A percentile compares a stretch with the other conserved stretches of the same genome.
Evolutionary conservation across 2,113 vertebrate genomes (phyloP).

Genomic region (Plecotus auritus): DNA sequence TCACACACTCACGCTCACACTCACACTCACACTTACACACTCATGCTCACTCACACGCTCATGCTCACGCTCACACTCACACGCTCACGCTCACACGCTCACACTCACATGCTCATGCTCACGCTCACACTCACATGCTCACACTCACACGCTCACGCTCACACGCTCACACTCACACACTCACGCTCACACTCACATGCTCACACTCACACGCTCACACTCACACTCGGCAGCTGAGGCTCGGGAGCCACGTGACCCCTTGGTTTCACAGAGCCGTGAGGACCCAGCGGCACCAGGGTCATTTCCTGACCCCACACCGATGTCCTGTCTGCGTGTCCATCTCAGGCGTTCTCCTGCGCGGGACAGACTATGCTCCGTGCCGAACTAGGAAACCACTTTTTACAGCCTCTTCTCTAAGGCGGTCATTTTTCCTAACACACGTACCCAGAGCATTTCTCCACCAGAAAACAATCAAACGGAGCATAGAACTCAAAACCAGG

Average conservation of each 20-base stretch:
- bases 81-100: too few species aligned
- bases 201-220: not conserved
- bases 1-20: too few species aligned
- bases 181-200: too few species aligned
- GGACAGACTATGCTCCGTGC: not conserved
- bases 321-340: not conserved
- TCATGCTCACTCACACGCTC: too few species aligned
- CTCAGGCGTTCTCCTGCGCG: not conserved
- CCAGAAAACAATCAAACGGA: not conserved
- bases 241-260: not conserved
- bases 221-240: not conserved
- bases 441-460: not conserved
- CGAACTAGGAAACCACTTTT: not conserved
- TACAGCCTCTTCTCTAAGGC: not conserved
- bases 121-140: too few species aligned
- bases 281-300: not conserved
- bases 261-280: not conserved
- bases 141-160: too few species aligned
- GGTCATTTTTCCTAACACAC: not conserved
- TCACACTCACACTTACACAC: too few species aligned
- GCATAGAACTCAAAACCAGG: constrained; percentile 7
- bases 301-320: not conserved
- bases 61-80: too few species aligned
- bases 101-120: too few species aligned
- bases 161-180: too few species aligned